Evolutionary conservation across 1,140 invertebrate genomes (phyloP).

Genomic region (Neoseiulus cucumeris): DNA sequence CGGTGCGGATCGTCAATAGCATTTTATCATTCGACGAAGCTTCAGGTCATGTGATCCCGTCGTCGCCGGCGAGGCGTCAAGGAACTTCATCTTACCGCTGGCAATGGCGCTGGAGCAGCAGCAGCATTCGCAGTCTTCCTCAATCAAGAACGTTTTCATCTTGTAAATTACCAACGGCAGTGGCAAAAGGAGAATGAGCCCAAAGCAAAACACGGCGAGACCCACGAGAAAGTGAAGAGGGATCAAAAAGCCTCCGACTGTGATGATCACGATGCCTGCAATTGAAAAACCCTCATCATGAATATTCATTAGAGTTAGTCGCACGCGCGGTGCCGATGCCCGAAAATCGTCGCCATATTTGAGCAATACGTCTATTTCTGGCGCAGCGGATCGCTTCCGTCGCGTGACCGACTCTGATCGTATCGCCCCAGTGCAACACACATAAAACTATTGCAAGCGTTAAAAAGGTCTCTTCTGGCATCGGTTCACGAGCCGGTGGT

Average conservation of each 20-base stretch:
- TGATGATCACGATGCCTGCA: constrained; percentile 4
- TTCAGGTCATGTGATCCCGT: no score
- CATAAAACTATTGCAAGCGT: background rate
- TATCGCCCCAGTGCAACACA: background rate
- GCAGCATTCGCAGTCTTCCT: background rate
- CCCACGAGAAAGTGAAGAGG: background rate
- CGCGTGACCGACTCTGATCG: background rate
- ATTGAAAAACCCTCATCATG: background rate
- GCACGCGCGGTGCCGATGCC: background rate
- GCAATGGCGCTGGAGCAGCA: background rate
- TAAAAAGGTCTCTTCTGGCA: background rate
- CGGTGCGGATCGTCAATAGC: no score
- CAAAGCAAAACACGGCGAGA: constrained; percentile 5
- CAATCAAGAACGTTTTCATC: constrained; percentile 8
- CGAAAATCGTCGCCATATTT: background rate
- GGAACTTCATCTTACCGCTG: background rate
- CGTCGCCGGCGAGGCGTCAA: no score
- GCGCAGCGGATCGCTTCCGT: background rate
- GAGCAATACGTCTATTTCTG: background rate
- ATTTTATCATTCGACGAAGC: no score
- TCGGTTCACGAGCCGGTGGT: background rate
- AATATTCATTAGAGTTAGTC: background rate
- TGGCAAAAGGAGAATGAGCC: background rate
- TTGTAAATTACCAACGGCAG: background rate
- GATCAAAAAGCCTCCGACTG: constrained; percentile 1